Conservation (phyloP, 2,797 vertebrate species). For the Monodelphis domestica region DNA sequence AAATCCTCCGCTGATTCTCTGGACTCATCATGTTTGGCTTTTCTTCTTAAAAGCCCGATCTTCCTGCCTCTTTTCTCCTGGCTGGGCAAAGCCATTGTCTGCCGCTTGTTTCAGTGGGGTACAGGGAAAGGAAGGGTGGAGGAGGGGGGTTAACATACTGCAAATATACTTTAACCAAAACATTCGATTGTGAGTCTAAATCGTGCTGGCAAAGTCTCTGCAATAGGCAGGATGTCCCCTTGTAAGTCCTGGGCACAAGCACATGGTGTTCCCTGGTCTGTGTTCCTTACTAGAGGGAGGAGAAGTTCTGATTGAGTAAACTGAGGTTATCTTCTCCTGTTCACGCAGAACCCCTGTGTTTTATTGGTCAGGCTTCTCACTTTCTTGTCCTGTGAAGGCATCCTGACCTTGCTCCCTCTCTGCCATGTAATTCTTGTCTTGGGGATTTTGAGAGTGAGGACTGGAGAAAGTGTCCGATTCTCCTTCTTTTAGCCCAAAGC, state of each 20-base stretch:
- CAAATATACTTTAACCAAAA: too few relatives aligned
- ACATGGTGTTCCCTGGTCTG: background rate
- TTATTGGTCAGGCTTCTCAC: background rate
- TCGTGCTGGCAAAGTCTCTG: background rate
- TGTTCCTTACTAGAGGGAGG: background rate
- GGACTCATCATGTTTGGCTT: background rate
- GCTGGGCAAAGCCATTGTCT: background rate
- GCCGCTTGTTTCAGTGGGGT: background rate
- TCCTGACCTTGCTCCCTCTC: background rate
- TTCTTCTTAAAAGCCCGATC: background rate
- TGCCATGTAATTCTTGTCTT: background rate
- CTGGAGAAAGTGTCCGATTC: background rate
- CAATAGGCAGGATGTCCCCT: background rate
- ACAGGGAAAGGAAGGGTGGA: background rate
- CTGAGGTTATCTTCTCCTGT: background rate
- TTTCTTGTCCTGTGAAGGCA: background rate
- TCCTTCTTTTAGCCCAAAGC: background rate
- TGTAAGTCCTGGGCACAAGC: background rate
- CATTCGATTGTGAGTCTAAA: too few relatives aligned
- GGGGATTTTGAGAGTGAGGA: background rate
- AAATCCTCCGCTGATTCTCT: background rate
- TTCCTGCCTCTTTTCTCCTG: background rate
- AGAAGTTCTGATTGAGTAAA: background rate
- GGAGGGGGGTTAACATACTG: too few relatives aligned
- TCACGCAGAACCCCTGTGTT: background rate